Evolutionary conservation across 2,888 invertebrate species (phyloP).

Genomic region (Ormyrus rosae): DNA sequence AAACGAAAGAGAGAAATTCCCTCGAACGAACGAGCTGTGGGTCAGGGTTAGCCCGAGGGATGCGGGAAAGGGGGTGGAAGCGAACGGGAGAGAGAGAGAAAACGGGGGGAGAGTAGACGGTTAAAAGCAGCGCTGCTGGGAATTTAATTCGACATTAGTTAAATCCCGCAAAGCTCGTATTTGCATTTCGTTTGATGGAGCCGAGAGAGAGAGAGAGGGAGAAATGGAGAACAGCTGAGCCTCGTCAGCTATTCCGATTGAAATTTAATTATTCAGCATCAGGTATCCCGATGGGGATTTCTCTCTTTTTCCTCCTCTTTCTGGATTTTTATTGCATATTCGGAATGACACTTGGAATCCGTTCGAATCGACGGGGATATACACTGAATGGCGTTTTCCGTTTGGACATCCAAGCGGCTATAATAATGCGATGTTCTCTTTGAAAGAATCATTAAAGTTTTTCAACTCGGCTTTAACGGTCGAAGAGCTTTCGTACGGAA

Average conservation of each 20-base stretch:
- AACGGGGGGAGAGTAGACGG: conserved; percentile 7
- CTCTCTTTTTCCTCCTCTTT: not conserved
- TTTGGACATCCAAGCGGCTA: too few species aligned
- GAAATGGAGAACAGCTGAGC: conserved; percentile 27
- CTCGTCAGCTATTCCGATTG: conserved; percentile 39
- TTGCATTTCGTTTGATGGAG: conserved; percentile 57
- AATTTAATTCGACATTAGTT: conserved; percentile 67
- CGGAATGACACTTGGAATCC: conserved; percentile 35
- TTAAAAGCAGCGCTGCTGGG: conserved; percentile 57
- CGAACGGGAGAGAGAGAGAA: conserved; percentile 4
- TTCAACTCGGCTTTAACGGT: too few species aligned
- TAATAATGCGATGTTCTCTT: too few species aligned
- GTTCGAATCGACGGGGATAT: conserved; percentile 17
- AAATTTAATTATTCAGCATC: conserved; percentile 49
- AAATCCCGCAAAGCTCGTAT: conserved; percentile 61
- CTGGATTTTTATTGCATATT: conserved; percentile 22
- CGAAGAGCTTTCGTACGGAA: too few species aligned
- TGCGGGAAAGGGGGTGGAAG: conserved; percentile 31
- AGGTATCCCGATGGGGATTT: conserved; percentile 16
- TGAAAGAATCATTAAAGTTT: too few species aligned
- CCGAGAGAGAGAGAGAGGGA: conserved; percentile 13
- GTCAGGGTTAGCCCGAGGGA: conserved; percentile 69
- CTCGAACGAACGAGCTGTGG: conserved; percentile 68
- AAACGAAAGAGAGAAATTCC: conserved; percentile 59
- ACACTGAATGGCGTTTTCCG: conserved; percentile 1